phyloP scores from a whole-genome alignment of 2,797 vertebrate species.

The Ctenopoma kingsleyae region DNA sequence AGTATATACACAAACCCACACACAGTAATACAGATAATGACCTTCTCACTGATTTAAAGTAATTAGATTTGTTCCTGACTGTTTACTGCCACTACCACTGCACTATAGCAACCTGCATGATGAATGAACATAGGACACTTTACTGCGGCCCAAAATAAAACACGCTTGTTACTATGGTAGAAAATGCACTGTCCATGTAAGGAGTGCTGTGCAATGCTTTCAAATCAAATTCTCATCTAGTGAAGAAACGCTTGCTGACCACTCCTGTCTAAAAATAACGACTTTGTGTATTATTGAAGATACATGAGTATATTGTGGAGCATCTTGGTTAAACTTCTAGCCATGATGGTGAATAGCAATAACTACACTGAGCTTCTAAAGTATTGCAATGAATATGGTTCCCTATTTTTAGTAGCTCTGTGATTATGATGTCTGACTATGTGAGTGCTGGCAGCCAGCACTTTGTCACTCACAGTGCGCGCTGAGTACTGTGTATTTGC shows the following conservation, averaged over 20 bases:
- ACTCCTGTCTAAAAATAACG: conserved; percentile 61
- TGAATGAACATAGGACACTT: conserved; percentile 52
- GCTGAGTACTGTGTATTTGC: conserved; percentile 51
- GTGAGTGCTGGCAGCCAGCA: conserved; percentile 67
- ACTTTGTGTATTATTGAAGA: conserved; percentile 57
- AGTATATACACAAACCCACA: conserved; percentile 21
- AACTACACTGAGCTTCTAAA: conserved; percentile 58
- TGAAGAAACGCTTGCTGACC: conserved; percentile 50
- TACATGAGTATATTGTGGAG: conserved; percentile 12
- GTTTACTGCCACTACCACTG: conserved; percentile 8
- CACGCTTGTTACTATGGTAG: conserved; percentile 17
- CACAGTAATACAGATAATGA: conserved; percentile 11
- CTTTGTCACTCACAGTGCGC: conserved; percentile 70
- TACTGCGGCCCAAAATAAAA: conserved; percentile 13
- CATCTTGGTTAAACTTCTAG: conserved; percentile 40
- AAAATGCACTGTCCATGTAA: conserved; percentile 58
- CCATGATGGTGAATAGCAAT: conserved; percentile 30
- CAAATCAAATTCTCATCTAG: conserved; percentile 9
- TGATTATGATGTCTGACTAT: conserved; percentile 79
- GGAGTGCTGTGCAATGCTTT: conserved; percentile 6
- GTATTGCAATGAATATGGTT: conserved; percentile 58
- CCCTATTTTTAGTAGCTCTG: conserved; percentile 77
- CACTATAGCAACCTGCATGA: conserved; percentile 54
- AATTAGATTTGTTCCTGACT: conserved; percentile 27
- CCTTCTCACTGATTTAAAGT: conserved; percentile 21